Evolutionary conservation across 2,113 vertebrate genomes (phyloP).

Genomic region (Ranitomeya imitator): DNA sequence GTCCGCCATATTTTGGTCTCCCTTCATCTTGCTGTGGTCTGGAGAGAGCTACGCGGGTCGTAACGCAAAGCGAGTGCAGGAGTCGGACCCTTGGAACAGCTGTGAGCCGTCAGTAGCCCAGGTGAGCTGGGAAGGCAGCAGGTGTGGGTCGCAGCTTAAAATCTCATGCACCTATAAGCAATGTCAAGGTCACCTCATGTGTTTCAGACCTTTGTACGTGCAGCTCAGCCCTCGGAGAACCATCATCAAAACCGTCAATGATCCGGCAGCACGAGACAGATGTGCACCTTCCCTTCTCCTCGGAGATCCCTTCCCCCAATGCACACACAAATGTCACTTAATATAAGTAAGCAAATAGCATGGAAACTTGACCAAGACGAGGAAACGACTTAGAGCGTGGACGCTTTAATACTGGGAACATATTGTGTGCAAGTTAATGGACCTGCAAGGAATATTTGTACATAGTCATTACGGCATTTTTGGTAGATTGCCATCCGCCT

Average conservation of each 20-base stretch:
- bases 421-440: not conserved
- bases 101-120: not conserved
- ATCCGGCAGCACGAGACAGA: not conserved
- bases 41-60: not conserved
- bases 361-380: conserved; percentile 13
- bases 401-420: not conserved
- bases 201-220: not conserved
- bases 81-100: not conserved
- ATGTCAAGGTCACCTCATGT: conserved; percentile 1
- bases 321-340: conserved; percentile 8
- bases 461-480: conserved; percentile 10
- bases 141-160: conserved; percentile 15
- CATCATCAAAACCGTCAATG: not conserved
- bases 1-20: not conserved
- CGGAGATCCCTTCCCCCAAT: conserved; percentile 46
- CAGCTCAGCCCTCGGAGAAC: not conserved
- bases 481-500: conserved; percentile 16
- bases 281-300: not conserved
- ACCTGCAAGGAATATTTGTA: not conserved
- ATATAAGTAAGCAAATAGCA: not conserved
- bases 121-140: conserved; percentile 22
- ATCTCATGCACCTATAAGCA: not conserved
- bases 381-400: not conserved
- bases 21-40: conserved; percentile 3
- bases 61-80: not conserved